phyloP scores from a whole-genome alignment of 2,113 vertebrate species.

The Sander vitreus region DNA sequence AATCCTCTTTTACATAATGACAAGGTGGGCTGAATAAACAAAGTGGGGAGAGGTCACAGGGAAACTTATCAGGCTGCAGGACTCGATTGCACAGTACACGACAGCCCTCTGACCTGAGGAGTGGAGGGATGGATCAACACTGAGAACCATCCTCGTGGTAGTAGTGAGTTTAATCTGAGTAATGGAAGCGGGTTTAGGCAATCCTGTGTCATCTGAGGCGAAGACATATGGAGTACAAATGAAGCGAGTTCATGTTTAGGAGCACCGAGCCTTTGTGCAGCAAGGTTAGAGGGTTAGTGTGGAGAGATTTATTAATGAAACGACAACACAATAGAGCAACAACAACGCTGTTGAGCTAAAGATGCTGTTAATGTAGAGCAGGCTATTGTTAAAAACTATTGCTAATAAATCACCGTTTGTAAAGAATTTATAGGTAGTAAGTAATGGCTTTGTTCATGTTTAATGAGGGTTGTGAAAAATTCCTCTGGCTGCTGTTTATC shows the following conservation, averaged over 20 bases:
- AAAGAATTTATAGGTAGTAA: not conserved
- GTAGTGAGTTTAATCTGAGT: constrained; percentile 25
- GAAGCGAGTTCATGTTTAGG: constrained; percentile 7
- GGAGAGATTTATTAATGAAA: constrained; percentile 19
- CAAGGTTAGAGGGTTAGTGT: constrained; percentile 11
- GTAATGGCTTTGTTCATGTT: not conserved
- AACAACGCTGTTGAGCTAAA: not conserved
- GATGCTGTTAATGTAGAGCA: not conserved
- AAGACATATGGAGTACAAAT: constrained; percentile 14
- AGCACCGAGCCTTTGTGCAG: not conserved
- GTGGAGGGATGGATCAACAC: not conserved
- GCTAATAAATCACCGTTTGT: not conserved
- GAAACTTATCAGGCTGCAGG: constrained; percentile 9
- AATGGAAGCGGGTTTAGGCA: not conserved
- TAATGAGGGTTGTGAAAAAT: not conserved
- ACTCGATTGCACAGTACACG: not conserved
- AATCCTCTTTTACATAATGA: constrained; percentile 43
- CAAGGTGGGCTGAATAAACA: constrained; percentile 34
- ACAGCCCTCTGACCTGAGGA: constrained; percentile 11
- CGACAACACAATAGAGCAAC: not conserved
- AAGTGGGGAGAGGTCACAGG: not conserved
- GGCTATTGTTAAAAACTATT: not conserved
- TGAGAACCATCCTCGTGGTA: not conserved
- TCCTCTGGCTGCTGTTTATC: not conserved
- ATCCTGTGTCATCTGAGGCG: constrained; percentile 7